These are phyloP conservation scores for Drusus annulatus DNA, from an alignment of 1,140 invertebrate genomes.

Conservation along the genomic window DNA sequence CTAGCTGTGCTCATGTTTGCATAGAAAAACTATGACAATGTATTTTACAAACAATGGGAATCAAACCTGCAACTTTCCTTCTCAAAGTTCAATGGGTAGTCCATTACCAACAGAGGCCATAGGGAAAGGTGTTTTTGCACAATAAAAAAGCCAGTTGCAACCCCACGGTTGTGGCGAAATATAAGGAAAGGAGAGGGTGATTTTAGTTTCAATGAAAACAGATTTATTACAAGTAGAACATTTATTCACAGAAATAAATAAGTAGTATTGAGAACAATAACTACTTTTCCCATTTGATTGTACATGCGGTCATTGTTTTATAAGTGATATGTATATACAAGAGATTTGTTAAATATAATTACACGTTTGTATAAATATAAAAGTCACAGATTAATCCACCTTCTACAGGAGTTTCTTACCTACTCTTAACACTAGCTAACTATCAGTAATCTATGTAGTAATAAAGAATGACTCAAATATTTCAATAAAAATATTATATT, in stretches of 20 bases:
- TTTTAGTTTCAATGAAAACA: conserved; percentile 5
- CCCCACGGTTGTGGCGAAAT: too few species aligned
- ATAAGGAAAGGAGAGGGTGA: background rate
- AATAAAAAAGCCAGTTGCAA: too few species aligned
- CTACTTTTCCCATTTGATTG: conserved; percentile 19
- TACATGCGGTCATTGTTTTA: conserved; percentile 25
- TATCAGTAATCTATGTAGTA: conserved; percentile 11
- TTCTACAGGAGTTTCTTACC: background rate
- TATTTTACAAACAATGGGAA: too few species aligned
- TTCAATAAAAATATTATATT: conserved; percentile 33
- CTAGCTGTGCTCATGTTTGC: too few species aligned
- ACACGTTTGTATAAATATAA: conserved; percentile 19
- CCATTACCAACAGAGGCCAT: too few species aligned
- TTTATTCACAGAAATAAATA: conserved; percentile 26
- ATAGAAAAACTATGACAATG: too few species aligned
- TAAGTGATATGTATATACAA: conserved; percentile 8
- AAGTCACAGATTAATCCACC: conserved; percentile 16
- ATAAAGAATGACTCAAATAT: conserved; percentile 41
- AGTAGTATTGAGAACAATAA: background rate
- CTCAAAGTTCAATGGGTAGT: too few species aligned
- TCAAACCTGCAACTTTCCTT: too few species aligned
- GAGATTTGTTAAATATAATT: conserved; percentile 25
- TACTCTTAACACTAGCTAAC: background rate
- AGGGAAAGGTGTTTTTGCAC: too few species aligned
- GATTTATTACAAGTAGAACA: background rate